A percentile compares a stretch with the other conserved stretches of the same genome.
These are phyloP conservation scores for Corbicula japonica DNA, from an alignment of 2,888 invertebrate species.

Conservation along the genomic window DNA sequence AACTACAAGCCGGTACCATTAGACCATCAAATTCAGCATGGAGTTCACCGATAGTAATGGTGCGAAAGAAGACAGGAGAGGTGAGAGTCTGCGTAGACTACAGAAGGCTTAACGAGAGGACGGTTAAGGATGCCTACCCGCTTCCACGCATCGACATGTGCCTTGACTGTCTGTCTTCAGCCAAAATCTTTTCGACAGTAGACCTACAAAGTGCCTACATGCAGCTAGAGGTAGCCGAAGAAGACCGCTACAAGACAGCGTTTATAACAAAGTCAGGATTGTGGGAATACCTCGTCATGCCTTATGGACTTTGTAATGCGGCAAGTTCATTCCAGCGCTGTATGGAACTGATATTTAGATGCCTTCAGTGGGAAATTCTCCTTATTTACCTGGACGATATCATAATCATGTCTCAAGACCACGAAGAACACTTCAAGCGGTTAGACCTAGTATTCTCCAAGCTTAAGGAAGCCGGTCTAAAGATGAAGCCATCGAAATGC, in stretches of 20 bases:
- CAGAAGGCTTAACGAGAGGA: too few species aligned
- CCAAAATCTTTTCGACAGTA: too few species aligned
- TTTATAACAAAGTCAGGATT: slow-evolving; percentile 53
- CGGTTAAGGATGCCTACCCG: too few species aligned
- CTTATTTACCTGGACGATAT: slow-evolving; percentile 59
- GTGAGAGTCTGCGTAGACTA: too few species aligned
- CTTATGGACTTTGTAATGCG: slow-evolving; percentile 52
- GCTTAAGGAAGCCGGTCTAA: slow-evolving; percentile 33
- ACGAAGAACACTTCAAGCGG: slow-evolving; percentile 41
- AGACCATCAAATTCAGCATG: too few species aligned
- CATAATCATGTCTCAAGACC: slow-evolving; percentile 33
- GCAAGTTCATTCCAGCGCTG: slow-evolving; percentile 57
- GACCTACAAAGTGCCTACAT: too few species aligned
- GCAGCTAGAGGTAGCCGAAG: slow-evolving; percentile 25
- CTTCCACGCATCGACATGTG: too few species aligned
- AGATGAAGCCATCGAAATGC: slow-evolving; percentile 55
- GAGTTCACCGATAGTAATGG: slow-evolving; percentile 30
- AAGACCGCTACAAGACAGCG: slow-evolving; percentile 36
- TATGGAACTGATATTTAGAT: slow-evolving; percentile 50
- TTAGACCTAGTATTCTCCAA: slow-evolving; percentile 39
- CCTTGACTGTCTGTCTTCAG: too few species aligned
- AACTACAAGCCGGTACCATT: too few species aligned
- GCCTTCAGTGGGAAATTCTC: slow-evolving; percentile 11
- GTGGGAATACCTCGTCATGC: slow-evolving; percentile 57
- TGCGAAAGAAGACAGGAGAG: too few species aligned